Conservation (phyloP, 2,113 vertebrate species). For the Peromyscus maniculatus region DNA sequence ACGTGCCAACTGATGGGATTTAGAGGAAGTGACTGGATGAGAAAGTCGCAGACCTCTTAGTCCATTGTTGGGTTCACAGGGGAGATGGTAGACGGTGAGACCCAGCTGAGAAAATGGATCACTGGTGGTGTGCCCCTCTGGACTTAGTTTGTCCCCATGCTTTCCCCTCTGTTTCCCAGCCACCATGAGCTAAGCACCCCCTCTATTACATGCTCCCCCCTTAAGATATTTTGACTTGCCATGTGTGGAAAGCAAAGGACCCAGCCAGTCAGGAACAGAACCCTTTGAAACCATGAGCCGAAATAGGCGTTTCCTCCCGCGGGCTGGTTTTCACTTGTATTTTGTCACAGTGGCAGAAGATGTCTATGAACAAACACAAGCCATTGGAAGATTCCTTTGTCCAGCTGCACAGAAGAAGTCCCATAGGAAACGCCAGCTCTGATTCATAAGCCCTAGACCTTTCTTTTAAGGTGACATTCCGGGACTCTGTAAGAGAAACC, state of each 20-base stretch:
- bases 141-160: no score
- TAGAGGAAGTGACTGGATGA: not conserved
- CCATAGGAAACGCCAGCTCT: not conserved
- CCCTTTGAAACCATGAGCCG: not conserved
- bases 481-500: not conserved
- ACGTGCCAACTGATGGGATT: not conserved
- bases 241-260: not conserved
- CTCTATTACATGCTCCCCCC: no score
- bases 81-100: not conserved
- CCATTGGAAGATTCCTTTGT: not conserved
- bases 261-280: not conserved
- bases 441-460: not conserved
- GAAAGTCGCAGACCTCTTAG: no score
- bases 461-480: not conserved
- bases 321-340: not conserved
- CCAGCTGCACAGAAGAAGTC: no score
- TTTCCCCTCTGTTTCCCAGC: not conserved
- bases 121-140: not conserved
- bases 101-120: not conserved
- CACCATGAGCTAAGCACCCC: not conserved
- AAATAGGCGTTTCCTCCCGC: not conserved
- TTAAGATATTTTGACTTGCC: not conserved
- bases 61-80: not conserved
- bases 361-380: not conserved
- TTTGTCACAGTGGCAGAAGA: not conserved